Percentiles rank a stretch among this genome's conserved stretches.
Evolutionary conservation across 2,888 invertebrate genomes (phyloP).

Genomic region (Phania funesta): DNA sequence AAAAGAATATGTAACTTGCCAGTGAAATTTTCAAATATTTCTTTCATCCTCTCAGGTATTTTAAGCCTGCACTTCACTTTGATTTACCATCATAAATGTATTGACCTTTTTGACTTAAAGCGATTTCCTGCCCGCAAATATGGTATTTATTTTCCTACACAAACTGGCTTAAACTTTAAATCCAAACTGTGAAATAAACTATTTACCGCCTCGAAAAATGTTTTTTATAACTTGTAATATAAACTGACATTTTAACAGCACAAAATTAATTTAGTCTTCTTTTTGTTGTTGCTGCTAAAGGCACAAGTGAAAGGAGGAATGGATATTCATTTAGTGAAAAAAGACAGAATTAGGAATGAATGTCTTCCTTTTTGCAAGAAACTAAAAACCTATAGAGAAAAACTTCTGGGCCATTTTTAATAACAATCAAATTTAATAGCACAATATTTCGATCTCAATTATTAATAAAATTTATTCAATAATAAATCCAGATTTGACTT

Average conservation of each 20-base stretch:
- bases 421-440: too few species aligned
- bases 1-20: too few species aligned
- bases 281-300: background rate
- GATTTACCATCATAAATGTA: background rate
- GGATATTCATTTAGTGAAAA: background rate
- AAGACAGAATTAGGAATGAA: background rate
- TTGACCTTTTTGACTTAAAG: conserved; percentile 39
- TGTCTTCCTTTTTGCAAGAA: background rate
- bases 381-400: background rate
- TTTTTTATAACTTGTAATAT: conserved; percentile 7
- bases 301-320: conserved; percentile 61
- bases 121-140: background rate
- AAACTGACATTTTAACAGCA: conserved; percentile 45
- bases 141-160: background rate
- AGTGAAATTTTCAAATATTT: too few species aligned
- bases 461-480: too few species aligned
- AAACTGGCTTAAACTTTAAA: conserved; percentile 45
- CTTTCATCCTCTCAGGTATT: too few species aligned
- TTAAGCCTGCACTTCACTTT: background rate
- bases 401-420: too few species aligned
- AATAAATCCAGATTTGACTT: background rate
- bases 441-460: too few species aligned
- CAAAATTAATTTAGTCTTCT: conserved; percentile 45
- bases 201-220: background rate
- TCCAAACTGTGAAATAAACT: conserved; percentile 17